Base-by-base conservation (phyloP, 2,113 vertebrate species). In the Madoqua kirkii region DNA sequence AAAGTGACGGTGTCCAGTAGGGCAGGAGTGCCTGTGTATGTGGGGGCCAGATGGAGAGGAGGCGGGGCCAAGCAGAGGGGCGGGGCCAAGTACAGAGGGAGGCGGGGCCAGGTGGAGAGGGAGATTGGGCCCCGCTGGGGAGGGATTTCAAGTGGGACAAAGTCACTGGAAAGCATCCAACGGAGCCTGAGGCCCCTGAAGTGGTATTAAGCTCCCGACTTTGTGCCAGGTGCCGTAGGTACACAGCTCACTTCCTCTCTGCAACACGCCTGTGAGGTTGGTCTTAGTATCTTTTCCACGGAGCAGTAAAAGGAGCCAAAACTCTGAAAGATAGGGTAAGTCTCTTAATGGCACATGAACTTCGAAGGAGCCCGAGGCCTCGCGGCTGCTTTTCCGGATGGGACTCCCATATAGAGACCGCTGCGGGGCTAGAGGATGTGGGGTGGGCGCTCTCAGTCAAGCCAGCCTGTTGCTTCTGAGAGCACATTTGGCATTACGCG, bases 381-480 rank as follows among this genome's bases (percentile, higher is more conserved):
- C 13, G 85, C 54, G 33, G 54, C n/a, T 1, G 33, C 78, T 48
- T 45, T 33, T 40, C 48, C 12, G 15, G 55, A 43, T n/a, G 7
- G 36, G 84, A 76, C 25, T 64, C 62, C 43, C 2, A 31, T 50
- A 16, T 1, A n/a, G 83, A 96, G 27, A 78, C 7, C 74, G 7
- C 2, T 2, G 17, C 1, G 2, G 33, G 33, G 33, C 4, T 45
- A 3, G 4, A 7, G 13, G 54, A 43, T 7, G 13, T 3, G 23
- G 36, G 7, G 5, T 4, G 19, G 7, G 25, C 1, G 0, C 12
- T 23, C 19, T 55, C 55, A 50, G 54, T 15, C 4, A 19, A 15
- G 11, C 50, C 11, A 13, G 40, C 1, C 6, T 11, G 0, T 8
- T 71, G 59, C 40, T 40, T 23, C 60, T 40, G 3, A 13, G 31